Percentiles rank a stretch among this genome's conserved stretches.
These are phyloP conservation scores for Tribolium madens DNA, from an alignment of 1,140 invertebrate genomes.

Conservation along the genomic window DNA sequence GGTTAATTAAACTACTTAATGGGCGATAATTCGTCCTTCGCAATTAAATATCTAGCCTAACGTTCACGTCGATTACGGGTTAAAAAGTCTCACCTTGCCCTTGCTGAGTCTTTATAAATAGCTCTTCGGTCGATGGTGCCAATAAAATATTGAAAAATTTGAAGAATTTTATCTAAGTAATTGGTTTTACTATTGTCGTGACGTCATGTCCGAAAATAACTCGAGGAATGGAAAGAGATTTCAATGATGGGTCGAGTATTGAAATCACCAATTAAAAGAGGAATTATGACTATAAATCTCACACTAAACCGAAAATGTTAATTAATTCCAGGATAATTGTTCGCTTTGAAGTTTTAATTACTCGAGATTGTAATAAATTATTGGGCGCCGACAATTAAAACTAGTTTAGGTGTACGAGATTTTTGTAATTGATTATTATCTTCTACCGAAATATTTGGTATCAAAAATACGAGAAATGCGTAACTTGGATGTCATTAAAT, in stretches of 20 bases:
- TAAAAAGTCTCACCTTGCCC: conserved; percentile 17
- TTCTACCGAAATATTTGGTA: background rate
- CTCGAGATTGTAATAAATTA: conserved; percentile 8
- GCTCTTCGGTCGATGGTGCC: background rate
- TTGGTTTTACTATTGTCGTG: background rate
- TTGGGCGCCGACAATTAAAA: conserved; percentile 7
- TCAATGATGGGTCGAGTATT: background rate
- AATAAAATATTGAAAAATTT: background rate
- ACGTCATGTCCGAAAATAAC: conserved; percentile 2
- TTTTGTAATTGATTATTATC: conserved; percentile 7
- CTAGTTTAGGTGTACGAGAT: background rate
- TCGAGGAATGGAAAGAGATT: background rate
- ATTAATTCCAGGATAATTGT: conserved; percentile 19
- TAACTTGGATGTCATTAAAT: background rate
- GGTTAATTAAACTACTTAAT: conserved; percentile 26
- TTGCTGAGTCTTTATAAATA: background rate
- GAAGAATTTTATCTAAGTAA: background rate
- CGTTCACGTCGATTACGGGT: background rate
- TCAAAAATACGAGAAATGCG: background rate
- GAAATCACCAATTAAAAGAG: conserved; percentile 2
- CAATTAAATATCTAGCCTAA: no score
- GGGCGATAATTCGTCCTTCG: conserved; percentile 18
- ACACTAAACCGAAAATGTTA: background rate
- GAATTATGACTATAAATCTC: background rate
- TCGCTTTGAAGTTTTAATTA: conserved; percentile 8